Evolutionary conservation across 2,888 invertebrate species (phyloP), one percentile per base, ranked within the genome.

Genomic region (Andrena bucephala): DNA sequence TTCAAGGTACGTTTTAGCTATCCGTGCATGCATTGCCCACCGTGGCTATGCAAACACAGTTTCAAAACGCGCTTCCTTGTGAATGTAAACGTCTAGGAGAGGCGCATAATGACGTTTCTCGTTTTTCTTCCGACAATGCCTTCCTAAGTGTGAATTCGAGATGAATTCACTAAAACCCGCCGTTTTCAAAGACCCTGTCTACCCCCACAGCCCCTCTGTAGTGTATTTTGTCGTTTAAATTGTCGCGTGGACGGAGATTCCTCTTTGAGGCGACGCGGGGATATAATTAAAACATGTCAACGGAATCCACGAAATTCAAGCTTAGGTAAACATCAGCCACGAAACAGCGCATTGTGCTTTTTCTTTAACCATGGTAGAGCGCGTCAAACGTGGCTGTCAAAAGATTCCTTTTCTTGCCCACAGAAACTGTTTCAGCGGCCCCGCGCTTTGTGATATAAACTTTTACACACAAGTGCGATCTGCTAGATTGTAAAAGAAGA

Each of bases 1-100:
- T 86, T 85, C 84, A 83, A 75, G 72, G 72, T 75, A 71, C 68
- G 66, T 83, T 83, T 59, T 83, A 77, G 71, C 80, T 72, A 80
- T 80, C 82, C 77, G 68, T 77, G 69, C 78, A 67, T 77, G 57
- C 79, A 77, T 81, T 69, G 77, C 57, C 66, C 78, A 59, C 54
- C 74, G 71, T 71, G 57, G 70, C 72, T 74, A 54, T 74, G 66
- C 78, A 83, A 85, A 83, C 86, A 75, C 72, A 66, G 73, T 68
- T 80, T 73, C 77, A 69, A 85, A 80, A 83, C 72, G 54, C 77
- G 70, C 75, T 72, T 73, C 59, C 77, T 80, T 70, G 72, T 36
- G 60, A 71, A 79, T 57, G 82, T 69, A 73, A 69, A 76, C 85
- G 81, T 77, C 72, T 66, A 48, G 85, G 72, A 78, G 68, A 78